A percentile compares a stretch with the other conserved stretches of the same genome.
These are phyloP conservation scores for Ephestia elutella DNA, from an alignment of 1,140 invertebrate species.

Conservation along the genomic window DNA sequence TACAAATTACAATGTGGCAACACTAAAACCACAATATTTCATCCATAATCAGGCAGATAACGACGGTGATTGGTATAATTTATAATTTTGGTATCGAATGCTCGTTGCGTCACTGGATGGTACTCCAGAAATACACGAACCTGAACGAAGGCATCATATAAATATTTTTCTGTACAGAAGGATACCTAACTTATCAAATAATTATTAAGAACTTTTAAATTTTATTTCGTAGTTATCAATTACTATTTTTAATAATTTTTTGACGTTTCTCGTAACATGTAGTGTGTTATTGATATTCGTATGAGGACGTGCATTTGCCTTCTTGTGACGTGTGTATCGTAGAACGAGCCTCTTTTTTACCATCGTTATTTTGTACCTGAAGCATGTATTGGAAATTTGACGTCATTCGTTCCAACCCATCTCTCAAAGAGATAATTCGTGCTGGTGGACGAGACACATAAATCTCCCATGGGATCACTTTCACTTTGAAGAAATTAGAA, in stretches of 20 bases:
- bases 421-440: constrained; percentile 43
- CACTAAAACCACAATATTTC: constrained; percentile 20
- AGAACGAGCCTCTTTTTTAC: neutral
- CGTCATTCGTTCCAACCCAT: constrained; percentile 45
- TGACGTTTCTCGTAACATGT: no score
- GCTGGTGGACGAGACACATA: constrained; percentile 45
- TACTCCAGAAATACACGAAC: constrained; percentile 35
- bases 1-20: constrained; percentile 6
- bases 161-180: constrained; percentile 8
- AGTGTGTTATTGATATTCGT: no score
- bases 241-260: no score
- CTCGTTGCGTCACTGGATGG: constrained; percentile 41
- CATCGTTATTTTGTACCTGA: neutral
- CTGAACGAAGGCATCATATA: constrained; percentile 12
- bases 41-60: constrained; percentile 30
- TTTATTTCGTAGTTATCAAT: no score
- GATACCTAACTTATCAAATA: neutral
- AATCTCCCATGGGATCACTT: constrained; percentile 64
- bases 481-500: constrained; percentile 32
- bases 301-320: no score
- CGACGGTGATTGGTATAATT: constrained; percentile 34
- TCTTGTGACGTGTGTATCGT: no score
- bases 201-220: no score
- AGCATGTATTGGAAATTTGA: constrained; percentile 11
- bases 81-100: constrained; percentile 35